Conservation (phyloP, 1,140 invertebrate species). For the Drosophila erecta region DNA sequence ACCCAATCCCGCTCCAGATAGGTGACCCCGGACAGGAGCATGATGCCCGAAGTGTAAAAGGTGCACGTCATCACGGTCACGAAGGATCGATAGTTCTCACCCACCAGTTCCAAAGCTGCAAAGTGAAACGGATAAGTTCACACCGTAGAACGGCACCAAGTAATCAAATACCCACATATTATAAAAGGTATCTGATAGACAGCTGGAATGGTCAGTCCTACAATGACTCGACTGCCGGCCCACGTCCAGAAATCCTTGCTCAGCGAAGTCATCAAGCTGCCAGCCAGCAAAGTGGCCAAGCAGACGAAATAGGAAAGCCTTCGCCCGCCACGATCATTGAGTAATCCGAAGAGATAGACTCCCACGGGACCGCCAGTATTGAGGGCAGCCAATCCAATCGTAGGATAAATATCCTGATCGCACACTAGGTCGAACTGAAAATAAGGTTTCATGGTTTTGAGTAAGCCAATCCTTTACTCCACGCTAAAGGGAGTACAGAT, state of each 20-base stretch:
- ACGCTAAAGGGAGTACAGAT: constrained; percentile 38
- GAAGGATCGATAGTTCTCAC: constrained; percentile 95
- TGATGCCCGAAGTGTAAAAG: constrained; percentile 94
- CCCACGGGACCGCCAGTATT: constrained; percentile 94
- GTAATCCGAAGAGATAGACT: constrained; percentile 92
- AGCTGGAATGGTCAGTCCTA: constrained; percentile 94
- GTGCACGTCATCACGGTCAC: constrained; percentile 95
- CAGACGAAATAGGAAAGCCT: constrained; percentile 93
- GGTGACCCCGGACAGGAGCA: constrained; percentile 92
- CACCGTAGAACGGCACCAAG: too few relatives aligned
- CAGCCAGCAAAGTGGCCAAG: constrained; percentile 90
- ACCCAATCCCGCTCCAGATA: constrained; percentile 94
- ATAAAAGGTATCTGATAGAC: constrained; percentile 98
- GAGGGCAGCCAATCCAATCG: constrained; percentile 91
- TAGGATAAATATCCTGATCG: constrained; percentile 93
- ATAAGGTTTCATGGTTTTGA: not conserved
- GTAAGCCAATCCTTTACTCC: not conserved
- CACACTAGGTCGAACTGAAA: constrained; percentile 93
- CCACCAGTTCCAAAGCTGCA: constrained; percentile 94
- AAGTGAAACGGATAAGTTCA: constrained; percentile 25
- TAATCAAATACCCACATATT: constrained; percentile 89
- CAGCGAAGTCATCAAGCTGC: constrained; percentile 91
- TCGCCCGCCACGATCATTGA: constrained; percentile 93
- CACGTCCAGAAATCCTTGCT: constrained; percentile 92
- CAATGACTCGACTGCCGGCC: constrained; percentile 90